Conservation (phyloP, 2,113 vertebrate genomes). For the Uria aalge region DNA sequence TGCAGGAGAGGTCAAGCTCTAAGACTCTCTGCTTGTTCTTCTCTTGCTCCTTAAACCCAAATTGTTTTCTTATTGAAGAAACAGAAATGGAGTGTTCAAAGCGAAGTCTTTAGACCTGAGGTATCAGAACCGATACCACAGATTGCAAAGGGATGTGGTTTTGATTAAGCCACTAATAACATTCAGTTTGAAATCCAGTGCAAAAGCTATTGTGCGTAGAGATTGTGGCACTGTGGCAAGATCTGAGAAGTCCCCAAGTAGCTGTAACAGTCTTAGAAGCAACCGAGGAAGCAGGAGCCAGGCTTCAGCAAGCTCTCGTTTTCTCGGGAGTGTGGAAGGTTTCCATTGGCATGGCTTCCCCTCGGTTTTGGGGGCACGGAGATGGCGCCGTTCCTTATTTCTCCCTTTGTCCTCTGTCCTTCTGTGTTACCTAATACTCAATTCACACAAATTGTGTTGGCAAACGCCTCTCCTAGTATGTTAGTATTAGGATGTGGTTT, state of each 20-base stretch:
- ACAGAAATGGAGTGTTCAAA: neutral
- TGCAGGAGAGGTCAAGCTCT: neutral
- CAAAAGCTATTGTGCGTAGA: neutral
- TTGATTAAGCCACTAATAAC: neutral
- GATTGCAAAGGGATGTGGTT: neutral
- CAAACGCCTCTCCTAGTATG: neutral
- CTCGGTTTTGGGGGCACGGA: neutral
- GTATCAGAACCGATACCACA: neutral
- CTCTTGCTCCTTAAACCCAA: neutral
- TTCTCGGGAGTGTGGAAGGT: constrained; percentile 29
- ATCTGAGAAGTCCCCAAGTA: neutral
- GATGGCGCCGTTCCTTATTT: constrained; percentile 24
- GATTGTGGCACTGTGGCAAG: neutral
- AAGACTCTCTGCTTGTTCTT: neutral
- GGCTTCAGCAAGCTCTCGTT: neutral
- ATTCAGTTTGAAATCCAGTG: neutral
- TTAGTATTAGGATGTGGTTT: constrained; percentile 47
- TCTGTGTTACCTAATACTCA: constrained; percentile 33
- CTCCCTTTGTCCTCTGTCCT: constrained; percentile 29
- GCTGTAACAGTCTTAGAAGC: neutral
- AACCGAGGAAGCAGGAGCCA: neutral
- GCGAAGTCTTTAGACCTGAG: neutral
- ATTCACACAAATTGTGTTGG: constrained; percentile 21
- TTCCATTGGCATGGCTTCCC: constrained; percentile 23
- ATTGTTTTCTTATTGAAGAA: neutral